Evolutionary conservation across 1,140 invertebrate genomes (phyloP), one percentile per base, ranked within the genome.

Genomic region (Pectinophora gossypiella): DNA sequence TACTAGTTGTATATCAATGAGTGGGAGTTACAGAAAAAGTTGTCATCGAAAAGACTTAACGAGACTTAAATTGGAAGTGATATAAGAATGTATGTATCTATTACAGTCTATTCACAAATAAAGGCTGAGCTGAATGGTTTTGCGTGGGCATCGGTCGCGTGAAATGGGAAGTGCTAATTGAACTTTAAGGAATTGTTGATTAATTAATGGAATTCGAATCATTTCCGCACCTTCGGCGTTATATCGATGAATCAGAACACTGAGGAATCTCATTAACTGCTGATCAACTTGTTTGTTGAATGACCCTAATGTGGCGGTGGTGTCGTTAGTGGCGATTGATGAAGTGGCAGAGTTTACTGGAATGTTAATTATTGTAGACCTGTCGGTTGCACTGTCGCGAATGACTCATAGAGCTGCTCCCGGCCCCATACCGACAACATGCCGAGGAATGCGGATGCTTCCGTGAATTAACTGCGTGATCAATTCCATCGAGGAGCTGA

Each of bases 401-500:
- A 68, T 85, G 76, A 77, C 53, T 82, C 73, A 85, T 57, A 59
- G 27, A 9, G 13, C 35, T 13, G n/a, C 15, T 15, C n/a, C 10
- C 27, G 27, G 27, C 27, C 27, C 27, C 27, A 73, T 68, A 77
- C 72, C 72, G 65, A 75, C 76, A 77, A 78, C 76, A 76, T 72
- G 73, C 71, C 20, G 59, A 59, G 72, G 75, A 76, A 73, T 83
- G 81, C 76, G 81, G 76, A 82, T 77, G 71, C 69, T 74, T 79
- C 72, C 77, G 68, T 71, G 68, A 76, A 65, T 61, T 63, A 66
- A 68, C 64, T 68, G 51, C 56, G 58, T 59, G 46, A 59, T 59
- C 60, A 40, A 40, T 40, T 40, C 36, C 12, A 40, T 40, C 10
- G n/a, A 12, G n/a, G 7, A 13, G 6, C 15, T 7, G 36, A 40